Evolutionary conservation across 2,797 vertebrate species (phyloP).

Genomic region (Arnoldichthys spilopterus): DNA sequence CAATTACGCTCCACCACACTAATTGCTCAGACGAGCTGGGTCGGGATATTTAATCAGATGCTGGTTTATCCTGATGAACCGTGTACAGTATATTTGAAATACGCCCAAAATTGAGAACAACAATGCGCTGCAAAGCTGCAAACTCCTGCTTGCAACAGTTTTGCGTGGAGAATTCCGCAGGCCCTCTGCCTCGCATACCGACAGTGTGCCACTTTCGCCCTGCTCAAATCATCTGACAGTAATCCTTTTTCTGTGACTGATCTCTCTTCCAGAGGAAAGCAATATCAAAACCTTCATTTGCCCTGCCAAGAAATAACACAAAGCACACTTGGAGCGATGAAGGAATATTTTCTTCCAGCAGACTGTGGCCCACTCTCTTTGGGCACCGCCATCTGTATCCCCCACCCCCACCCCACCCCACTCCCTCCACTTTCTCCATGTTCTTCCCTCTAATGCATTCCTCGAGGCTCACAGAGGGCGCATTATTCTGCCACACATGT

Average conservation of each 20-base stretch:
- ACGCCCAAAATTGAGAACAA: conserved; percentile 19
- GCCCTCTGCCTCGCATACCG: neutral
- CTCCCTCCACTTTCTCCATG: neutral
- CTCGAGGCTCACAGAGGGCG: conserved; percentile 2
- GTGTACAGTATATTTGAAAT: conserved; percentile 39
- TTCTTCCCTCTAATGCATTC: neutral
- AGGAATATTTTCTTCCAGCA: conserved; percentile 14
- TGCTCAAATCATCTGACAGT: conserved; percentile 11
- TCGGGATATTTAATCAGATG: conserved; percentile 41
- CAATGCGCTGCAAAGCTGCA: neutral
- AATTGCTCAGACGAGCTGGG: conserved; percentile 23
- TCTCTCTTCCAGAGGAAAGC: neutral
- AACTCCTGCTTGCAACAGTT: neutral
- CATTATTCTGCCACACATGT: conserved; percentile 8
- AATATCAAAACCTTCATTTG: conserved; percentile 20
- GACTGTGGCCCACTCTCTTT: conserved; percentile 13
- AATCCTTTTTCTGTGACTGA: conserved; percentile 32
- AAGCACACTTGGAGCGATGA: neutral
- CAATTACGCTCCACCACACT: conserved; percentile 30
- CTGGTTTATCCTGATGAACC: conserved; percentile 39
- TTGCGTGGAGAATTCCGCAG: neutral
- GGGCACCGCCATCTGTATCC: conserved; percentile 36
- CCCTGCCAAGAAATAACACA: neutral
- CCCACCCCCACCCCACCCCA: no score
- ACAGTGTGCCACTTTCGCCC: conserved; percentile 15